Conservation (phyloP, 2,797 vertebrate genomes). For the Muscicapa comitata region DNA sequence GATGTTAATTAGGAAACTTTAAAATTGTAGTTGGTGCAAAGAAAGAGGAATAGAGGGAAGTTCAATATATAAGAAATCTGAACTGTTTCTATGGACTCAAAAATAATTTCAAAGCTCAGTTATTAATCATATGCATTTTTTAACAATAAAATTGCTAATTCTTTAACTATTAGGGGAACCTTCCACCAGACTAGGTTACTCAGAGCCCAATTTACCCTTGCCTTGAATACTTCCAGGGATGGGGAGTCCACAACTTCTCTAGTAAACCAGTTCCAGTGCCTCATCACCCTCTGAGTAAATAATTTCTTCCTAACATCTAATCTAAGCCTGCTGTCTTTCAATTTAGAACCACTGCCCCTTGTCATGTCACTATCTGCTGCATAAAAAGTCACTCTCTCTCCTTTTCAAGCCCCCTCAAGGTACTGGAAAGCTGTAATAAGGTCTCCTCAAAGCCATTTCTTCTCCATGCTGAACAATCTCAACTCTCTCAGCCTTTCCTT, state of each 20-base stretch:
- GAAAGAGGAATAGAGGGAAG: not conserved
- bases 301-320: not conserved
- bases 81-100: not conserved
- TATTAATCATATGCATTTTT: slow-evolving; percentile 49
- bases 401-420: not conserved
- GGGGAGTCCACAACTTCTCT: not conserved
- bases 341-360: not conserved
- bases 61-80: not conserved
- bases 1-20: not conserved
- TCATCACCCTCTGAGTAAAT: not conserved
- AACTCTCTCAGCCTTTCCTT: not conserved
- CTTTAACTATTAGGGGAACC: not conserved
- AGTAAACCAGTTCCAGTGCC: not conserved
- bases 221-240: not conserved
- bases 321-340: not conserved
- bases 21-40: not conserved
- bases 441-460: not conserved
- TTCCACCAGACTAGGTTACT: not conserved
- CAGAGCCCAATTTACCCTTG: not conserved
- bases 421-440: not conserved
- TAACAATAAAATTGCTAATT: slow-evolving; percentile 39
- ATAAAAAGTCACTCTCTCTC: not conserved
- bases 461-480: not conserved
- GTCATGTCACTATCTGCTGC: not conserved
- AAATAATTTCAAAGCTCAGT: not conserved